Evolutionary conservation across 1,140 invertebrate genomes (phyloP), one percentile per base, ranked within the genome.

Genomic region (Belonocnema kinseyi): DNA sequence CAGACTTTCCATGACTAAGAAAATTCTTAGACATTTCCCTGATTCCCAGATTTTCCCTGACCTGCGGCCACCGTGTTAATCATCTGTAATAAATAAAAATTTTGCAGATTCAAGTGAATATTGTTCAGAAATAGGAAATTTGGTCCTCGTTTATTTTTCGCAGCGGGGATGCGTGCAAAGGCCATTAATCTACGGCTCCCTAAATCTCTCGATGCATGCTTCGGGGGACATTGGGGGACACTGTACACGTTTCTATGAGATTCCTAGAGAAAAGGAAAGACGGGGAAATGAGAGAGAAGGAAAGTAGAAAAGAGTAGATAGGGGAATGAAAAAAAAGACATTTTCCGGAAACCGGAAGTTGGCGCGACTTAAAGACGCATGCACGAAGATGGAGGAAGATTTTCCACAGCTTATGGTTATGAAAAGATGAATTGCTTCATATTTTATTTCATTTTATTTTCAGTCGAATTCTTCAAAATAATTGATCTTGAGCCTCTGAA

Each of bases 251-350:
- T 66, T 66, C 61, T 66, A 66, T 66, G 53, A 54, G 16, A 54
- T 54, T 54, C 53, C 53, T 54, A 54, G 53, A 5, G 51, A 72
- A 56, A 46, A 54, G 26, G 56, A 80, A 53, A 53, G 82, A 50
- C 71, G 51, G 21, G 46, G 75, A 33, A 73, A 77, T 19, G 74
- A 77, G 19, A 77, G 74, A 61, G 66, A 79, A 33, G 77, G 80
- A 52, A 56, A 74, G 14, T 52, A 82, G 7, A 74, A 79, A 3
- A 58, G 26, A 72, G 14, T 33, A 26, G 75, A 73, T 46, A 72
- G 21, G n/a, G 75, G 70, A 78, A 77, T 77, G 50, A 70, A 73
- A 73, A 66, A 78, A 50, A 51, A 73, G 75, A 46, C 13, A 66
- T 66, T 66, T 66, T 40, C 61, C 72, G 71, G 53, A 75, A 52